These are phyloP conservation scores for Aix galericulata DNA, from an alignment of 2,113 vertebrate genomes.

Conservation along the genomic window DNA sequence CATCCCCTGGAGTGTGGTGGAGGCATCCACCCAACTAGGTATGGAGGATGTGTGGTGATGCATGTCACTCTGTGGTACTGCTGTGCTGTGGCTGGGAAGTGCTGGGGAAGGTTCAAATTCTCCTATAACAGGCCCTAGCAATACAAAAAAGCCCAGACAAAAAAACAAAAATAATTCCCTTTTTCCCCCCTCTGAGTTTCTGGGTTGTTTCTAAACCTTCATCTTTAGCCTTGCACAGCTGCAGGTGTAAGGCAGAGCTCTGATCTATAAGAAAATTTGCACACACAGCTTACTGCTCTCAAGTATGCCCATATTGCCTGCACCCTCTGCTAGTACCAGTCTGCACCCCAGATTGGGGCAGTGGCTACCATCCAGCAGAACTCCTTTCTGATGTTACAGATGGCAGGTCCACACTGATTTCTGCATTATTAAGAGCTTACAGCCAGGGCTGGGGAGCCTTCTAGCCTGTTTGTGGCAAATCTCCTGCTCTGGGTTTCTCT, in stretches of 20 bases:
- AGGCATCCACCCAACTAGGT: slow-evolving; percentile 95
- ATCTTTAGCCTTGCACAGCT: not conserved
- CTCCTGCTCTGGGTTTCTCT: not conserved
- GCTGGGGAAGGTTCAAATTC: not conserved
- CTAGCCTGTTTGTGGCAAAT: not conserved
- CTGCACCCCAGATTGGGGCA: not conserved
- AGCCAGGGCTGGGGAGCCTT: not conserved
- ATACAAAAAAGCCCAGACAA: not conserved
- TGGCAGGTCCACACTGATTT: not conserved
- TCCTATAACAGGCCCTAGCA: not conserved
- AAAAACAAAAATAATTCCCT: not conserved
- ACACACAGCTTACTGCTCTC: not conserved
- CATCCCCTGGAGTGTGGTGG: slow-evolving; percentile 93
- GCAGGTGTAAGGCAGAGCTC: not conserved
- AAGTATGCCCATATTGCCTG: not conserved
- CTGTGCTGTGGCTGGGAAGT: not conserved
- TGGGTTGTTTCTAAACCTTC: not conserved
- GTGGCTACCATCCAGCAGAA: not conserved
- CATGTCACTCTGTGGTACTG: rapidly evolving
- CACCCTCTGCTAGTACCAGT: not conserved
- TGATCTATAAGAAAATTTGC: not conserved
- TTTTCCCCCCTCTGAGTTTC: not conserved
- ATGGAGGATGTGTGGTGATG: not conserved
- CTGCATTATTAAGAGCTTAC: not conserved
- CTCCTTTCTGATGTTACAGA: not conserved